Base-by-base conservation (phyloP, 2,888 invertebrate genomes). In the Noctua fimbriata region DNA sequence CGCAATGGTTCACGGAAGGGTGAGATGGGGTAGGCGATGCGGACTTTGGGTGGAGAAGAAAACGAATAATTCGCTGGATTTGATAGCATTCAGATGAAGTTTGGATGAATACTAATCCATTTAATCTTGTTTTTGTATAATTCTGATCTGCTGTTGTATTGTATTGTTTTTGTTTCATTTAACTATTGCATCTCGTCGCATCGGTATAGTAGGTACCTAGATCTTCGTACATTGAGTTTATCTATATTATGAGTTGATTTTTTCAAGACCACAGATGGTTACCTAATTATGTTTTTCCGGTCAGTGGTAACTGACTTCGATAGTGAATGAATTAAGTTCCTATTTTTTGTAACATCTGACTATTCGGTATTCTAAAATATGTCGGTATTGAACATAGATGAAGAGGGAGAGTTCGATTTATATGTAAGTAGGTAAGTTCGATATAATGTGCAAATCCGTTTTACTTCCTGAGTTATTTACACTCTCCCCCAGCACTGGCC, bases 391-490 rank as follows among this genome's bases (percentile, higher is more conserved):
- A 70, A 63, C 4, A 32, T 16, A 16, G n/a, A 77, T 41, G n/a
- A 69, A 49, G 21, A 47, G n/a, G 47, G 21, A 63, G 32, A 58
- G 28, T 28, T 55, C 6, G 18, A 65, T 84, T 41, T 58, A 28
- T 36, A 65, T 66, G 55, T 58, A 36, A 21, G 47, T 84, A 44
- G 36, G 63, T 66, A 44, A 66, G 85, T 55, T 85, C 67, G 44
- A 52, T 47, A 69, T 85, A 82, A 82, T 86, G 80, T 82, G 83
- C 65, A 73, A 69, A 81, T 83, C 73, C 69, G 74, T 79, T 81
- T 79, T 78, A 85, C 73, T 89, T 87, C 78, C 78, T 79, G 83
- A 83, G 86, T 87, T 86, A 88, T 90, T 85, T 80, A 80, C 84
- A 73, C 87, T 86, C 86, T 86, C 85, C 82, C 71, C 80, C 69